Evolutionary conservation across 2,888 invertebrate species (phyloP), one percentile per base, ranked within the genome.

Genomic region (Noctua janthina): DNA sequence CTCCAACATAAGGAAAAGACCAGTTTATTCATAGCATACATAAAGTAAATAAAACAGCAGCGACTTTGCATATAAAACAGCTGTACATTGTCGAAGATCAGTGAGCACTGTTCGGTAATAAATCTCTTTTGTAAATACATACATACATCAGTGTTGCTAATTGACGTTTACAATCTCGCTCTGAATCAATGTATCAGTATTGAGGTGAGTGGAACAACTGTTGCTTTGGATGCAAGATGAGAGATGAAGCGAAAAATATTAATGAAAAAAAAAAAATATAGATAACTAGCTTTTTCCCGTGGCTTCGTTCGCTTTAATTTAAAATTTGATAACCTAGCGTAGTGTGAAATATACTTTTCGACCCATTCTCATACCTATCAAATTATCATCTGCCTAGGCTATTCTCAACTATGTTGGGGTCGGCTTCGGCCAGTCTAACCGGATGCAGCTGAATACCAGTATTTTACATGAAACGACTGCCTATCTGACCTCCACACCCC

Each of bases 131-230:
- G 49, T 39, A 86, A 83, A 85, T 85, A 89, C 78, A 87, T 85
- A 82, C 85, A 87, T 85, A 85, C 84, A 90, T 87, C 87, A 85
- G 82, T 74, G 77, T 82, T 81, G 90, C 93, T 94, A 96, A 96
- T 96, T 95, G 95, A 95, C 95, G 91, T 94, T 92, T 93, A 94
- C 94, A 93, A 93, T 94, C 93, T 90, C 91, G 91, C 90, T 89
- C 92, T 91, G 92, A 92, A 92, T 93, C 94, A 91, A 94, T 95
- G 94, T 95, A 94, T 95, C 94, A 92, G 86, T 93, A 94, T 94
- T 92, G 93, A 94, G 94, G 94, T 92, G 92, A 94, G 87, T 91
- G 88, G 88, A 90, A 91, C 94, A 93, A 94, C 94, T 94, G 94
- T 92, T 94, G 93, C 90, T 86, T 88, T 84, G 64, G 81, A 5